Conservation (phyloP, 2,888 invertebrate genomes). For the Cordilura impudica region DNA sequence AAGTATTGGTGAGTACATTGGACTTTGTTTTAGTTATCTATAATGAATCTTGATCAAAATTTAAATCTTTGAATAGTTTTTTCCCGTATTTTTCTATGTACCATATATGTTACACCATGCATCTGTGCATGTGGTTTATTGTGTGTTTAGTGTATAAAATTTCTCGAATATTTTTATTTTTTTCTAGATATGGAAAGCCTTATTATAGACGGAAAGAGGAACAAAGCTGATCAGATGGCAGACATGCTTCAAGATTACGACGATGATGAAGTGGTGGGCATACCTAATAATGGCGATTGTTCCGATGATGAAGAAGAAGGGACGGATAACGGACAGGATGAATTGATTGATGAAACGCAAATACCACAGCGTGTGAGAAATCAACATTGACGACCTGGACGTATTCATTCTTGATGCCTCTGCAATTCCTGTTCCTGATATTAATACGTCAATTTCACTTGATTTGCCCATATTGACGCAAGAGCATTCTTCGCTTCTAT, state of each 20-base stretch:
- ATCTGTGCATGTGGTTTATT: too few relatives aligned
- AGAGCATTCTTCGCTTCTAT: slow-evolving; percentile 4
- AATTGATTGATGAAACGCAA: slow-evolving; percentile 43
- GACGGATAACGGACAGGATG: neutral
- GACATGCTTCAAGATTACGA: slow-evolving; percentile 29
- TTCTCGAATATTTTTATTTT: too few relatives aligned
- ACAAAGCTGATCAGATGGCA: slow-evolving; percentile 44
- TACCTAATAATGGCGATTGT: slow-evolving; percentile 45
- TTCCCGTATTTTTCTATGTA: slow-evolving; percentile 11
- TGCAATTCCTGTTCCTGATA: neutral
- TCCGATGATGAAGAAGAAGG: slow-evolving; percentile 39
- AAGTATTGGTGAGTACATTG: too few relatives aligned
- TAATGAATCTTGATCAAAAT: too few relatives aligned
- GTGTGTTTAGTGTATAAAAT: too few relatives aligned
- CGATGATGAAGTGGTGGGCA: slow-evolving; percentile 44
- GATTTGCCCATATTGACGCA: slow-evolving; percentile 8
- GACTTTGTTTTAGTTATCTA: too few relatives aligned
- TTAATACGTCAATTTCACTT: slow-evolving; percentile 26
- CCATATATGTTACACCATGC: too few relatives aligned
- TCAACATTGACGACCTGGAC: slow-evolving; percentile 13
- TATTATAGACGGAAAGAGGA: slow-evolving; percentile 45
- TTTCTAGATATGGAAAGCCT: slow-evolving; percentile 37
- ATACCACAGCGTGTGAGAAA: slow-evolving; percentile 30
- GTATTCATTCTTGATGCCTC: slow-evolving; percentile 1
- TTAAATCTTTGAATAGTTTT: too few relatives aligned